Base-by-base conservation (phyloP, 1,140 invertebrate species). In the Akabosia matsudoensis region DNA sequence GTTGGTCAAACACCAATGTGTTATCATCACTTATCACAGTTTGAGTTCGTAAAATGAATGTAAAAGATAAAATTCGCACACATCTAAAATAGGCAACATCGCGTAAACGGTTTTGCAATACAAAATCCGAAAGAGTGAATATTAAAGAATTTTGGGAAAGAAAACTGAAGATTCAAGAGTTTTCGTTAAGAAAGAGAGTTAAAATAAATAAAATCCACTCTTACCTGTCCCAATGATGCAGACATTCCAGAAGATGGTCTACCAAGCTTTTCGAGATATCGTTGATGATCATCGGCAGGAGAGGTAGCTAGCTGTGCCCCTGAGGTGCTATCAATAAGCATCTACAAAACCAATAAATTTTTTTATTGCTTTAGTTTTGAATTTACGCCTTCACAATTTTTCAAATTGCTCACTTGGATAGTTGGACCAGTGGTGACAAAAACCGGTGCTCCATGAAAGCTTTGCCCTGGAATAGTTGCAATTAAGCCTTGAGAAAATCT, bases 111-210 rank as follows among this genome's bases (percentile, higher is more conserved):
- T 45, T 45, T 45, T 45, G 37, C 37, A 45, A 45, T 10, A 45
- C 37, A 45, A 45, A 45, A 45, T 10, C 37, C 37, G 37, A 45
- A 45, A 45, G 37, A 45, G 7, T 45, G 37, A 45, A 45, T n/a
- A n/a, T n/a, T n/a, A n/a, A 18, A 45, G 18, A 45, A 45, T 45
- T 45, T 45, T 45, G 37, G 22, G 24, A 67, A 31, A 67, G 30
- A 67, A 67, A 31, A 67, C 22, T 30, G 61, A 67, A 67, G 61
- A 67, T 67, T 67, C 61, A 67, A 67, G 61, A 67, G 61, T 67
- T 67, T 24, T 61, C n/a, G n/a, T n/a, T 28, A 67, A 30, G 28
- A 67, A 67, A 67, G 22, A 4, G 31, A 31, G 14, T 2, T 2
- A 31, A 31, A 30, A 28, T 7, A 30, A 10, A 28, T 30, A n/a